These are phyloP conservation scores for Crotalus tigris DNA, from an alignment of 2,113 vertebrate species.

Conservation along the genomic window DNA sequence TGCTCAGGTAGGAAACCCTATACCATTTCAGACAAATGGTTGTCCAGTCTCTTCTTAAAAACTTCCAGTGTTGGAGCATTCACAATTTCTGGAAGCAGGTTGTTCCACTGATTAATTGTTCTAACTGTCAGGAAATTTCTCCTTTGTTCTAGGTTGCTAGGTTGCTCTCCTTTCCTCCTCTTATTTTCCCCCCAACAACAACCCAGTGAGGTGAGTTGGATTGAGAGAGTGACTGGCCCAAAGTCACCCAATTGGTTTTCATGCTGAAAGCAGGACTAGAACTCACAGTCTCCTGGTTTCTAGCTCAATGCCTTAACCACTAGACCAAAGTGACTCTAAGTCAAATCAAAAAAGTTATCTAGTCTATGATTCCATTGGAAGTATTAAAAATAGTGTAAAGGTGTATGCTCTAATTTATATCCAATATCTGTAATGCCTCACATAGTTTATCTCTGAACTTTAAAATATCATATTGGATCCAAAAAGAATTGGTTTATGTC, in stretches of 20 bases:
- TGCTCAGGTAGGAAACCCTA: too few species aligned
- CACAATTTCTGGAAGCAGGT: too few species aligned
- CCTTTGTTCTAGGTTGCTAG: too few species aligned
- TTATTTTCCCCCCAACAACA: not conserved
- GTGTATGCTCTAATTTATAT: not conserved
- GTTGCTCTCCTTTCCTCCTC: not conserved
- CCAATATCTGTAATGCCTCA: not conserved
- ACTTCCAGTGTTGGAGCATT: too few species aligned
- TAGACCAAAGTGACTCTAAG: not conserved
- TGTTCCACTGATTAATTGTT: too few species aligned
- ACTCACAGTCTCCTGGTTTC: not conserved
- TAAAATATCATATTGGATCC: not conserved
- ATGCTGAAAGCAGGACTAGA: not conserved
- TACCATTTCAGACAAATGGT: too few species aligned
- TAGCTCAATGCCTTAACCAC: not conserved
- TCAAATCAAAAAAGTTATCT: not conserved
- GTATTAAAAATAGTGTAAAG: not conserved
- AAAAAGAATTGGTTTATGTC: not conserved
- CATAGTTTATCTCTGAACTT: not conserved
- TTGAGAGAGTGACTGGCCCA: not conserved
- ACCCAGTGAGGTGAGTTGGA: not conserved
- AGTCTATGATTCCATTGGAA: not conserved
- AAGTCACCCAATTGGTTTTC: not conserved
- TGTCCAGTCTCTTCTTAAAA: too few species aligned
- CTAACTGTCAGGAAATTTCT: too few species aligned